Evolutionary conservation across 2,113 vertebrate species (phyloP).

Genomic region (Gasterosteus nipponicus): DNA sequence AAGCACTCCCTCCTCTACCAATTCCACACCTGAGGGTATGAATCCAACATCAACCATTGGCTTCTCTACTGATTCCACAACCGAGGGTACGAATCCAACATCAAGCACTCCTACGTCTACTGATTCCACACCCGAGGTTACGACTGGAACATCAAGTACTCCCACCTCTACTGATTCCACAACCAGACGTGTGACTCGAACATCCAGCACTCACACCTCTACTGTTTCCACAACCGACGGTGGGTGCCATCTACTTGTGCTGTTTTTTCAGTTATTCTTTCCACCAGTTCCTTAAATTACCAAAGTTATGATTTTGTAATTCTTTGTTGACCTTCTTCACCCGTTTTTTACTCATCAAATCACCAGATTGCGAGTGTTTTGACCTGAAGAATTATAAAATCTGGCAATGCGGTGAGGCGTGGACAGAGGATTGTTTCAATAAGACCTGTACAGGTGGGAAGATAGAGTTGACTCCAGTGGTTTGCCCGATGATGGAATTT

Average conservation of each 20-base stretch:
- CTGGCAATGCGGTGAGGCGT: constrained; percentile 57
- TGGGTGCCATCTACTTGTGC: neutral
- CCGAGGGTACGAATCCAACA: no score
- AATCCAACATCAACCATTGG: no score
- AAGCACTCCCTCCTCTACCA: no score
- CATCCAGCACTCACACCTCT: neutral
- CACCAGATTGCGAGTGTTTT: constrained; percentile 40
- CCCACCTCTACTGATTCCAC: neutral
- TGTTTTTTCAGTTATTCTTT: neutral
- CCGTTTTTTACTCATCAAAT: neutral
- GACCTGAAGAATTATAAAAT: constrained; percentile 51
- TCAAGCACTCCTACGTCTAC: no score
- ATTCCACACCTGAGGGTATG: no score
- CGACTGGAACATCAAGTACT: no score
- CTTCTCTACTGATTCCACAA: no score
- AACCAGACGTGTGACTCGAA: neutral
- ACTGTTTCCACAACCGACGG: neutral
- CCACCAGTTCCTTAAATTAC: neutral
- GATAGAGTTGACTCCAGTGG: constrained; percentile 58
- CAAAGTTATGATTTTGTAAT: neutral
- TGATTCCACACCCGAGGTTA: no score
- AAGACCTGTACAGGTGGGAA: constrained; percentile 48
- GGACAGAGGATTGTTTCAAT: constrained; percentile 73
- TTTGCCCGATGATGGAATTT: constrained; percentile 35
- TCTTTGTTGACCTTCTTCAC: neutral